Base-by-base conservation (phyloP, 2,888 invertebrate genomes). In the Charanyca ferruginea region DNA sequence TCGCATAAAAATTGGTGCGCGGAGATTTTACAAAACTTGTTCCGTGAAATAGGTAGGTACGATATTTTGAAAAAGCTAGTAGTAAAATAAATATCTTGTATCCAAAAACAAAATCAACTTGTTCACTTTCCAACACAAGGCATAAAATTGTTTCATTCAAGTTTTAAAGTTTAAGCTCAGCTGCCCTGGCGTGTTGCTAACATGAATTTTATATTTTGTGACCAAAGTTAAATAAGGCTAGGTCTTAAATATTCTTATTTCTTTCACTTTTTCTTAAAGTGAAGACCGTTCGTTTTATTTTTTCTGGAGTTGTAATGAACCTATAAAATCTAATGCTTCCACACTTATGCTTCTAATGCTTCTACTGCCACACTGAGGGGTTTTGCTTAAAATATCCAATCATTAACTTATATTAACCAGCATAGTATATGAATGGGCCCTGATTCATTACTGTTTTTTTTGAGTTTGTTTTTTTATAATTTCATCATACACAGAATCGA, bases 181-280 rank as follows among this genome's bases (percentile, higher is more conserved):
- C 66, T 74, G 77, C 32, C 28, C 5, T 11, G 41, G 53, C 58
- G 49, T 48, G 48, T 42, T 55, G 51, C 16, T 63, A 54, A 51
- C 45, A 76, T 73, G 48, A 54, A 74, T 70, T 57, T 59, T 57
- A 57, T 66, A 76, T 60, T 70, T 74, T 71, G 55, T 45, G 47
- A 35, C 41, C 52, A 53, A 74, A 74, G 48, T 71, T 76, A 20
- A 25, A 7, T 62, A 45, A 42, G 25, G 25, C 20, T 18, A n/a
- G 7, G 60, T 25, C 25, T 69, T 48, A 44, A 75, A 75, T 57
- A 63, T 63, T 57, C 23, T 41, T 55, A 48, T 73, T 70, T 48
- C 51, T 51, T 51, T 35, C 38, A 52, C 44, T 70, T 57, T 20
- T 13, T 41, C 53, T 44, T 49, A 32, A 47, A 47, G 2, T 23